Conservation (phyloP, 2,113 vertebrate genomes). For the Anseranas semipalmata region DNA sequence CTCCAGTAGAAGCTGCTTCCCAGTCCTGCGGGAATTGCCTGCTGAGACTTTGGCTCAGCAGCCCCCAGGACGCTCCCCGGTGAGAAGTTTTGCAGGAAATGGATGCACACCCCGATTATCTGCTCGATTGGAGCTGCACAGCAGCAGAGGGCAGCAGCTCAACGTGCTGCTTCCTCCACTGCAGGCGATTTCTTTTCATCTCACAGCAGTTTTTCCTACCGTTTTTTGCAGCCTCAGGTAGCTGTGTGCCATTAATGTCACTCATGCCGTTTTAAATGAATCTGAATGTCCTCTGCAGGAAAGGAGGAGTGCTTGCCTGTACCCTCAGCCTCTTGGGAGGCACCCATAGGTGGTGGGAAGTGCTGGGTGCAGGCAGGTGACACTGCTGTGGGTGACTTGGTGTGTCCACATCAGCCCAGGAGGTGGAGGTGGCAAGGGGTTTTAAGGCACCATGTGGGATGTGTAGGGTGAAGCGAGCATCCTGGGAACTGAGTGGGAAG, state of each 20-base stretch:
- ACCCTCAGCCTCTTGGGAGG: neutral
- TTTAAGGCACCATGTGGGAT: neutral
- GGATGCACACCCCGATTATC: neutral
- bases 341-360: neutral
- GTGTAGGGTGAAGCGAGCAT: neutral
- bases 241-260: neutral
- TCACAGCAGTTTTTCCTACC: neutral
- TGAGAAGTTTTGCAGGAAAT: neutral
- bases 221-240: neutral
- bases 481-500: neutral
- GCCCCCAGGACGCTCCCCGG: neutral
- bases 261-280: neutral
- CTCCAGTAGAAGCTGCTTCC: neutral
- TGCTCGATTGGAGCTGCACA: accelerated
- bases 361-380: neutral
- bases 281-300: neutral
- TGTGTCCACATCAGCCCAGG: neutral
- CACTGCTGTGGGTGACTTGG: neutral
- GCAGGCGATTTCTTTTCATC: neutral
- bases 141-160: constrained; percentile 65
- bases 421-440: neutral
- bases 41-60: accelerated
- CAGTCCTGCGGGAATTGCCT: neutral
- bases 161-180: neutral
- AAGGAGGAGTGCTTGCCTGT: neutral